These are phyloP conservation scores for Anniella stebbinsi DNA, from an alignment of 2,797 vertebrate species.

Conservation along the genomic window DNA sequence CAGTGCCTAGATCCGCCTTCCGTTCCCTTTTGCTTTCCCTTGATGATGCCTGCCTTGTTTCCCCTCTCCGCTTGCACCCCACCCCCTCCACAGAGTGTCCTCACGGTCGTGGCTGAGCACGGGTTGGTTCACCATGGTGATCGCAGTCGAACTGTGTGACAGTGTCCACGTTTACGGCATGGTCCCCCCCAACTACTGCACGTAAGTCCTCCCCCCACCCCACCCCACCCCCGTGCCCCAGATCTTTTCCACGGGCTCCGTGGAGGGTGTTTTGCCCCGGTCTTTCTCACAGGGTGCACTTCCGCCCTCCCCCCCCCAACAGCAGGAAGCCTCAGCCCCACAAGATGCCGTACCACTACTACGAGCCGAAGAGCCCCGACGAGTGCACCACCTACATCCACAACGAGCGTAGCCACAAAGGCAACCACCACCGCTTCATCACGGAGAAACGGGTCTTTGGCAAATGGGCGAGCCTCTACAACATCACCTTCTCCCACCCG, in stretches of 20 bases:
- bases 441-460: conserved; percentile 97
- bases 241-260: accelerated
- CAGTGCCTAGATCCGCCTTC: too few relatives aligned
- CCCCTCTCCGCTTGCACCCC: background rate
- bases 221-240: accelerated
- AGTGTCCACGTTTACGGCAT: conserved; percentile 95
- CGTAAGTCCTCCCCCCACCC: conserved; percentile 78
- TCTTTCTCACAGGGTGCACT: accelerated
- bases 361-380: conserved; percentile 92
- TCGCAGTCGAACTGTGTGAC: conserved; percentile 93
- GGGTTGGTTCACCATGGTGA: conserved; percentile 99
- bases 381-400: conserved; percentile 94
- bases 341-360: conserved; percentile 96
- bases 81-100: conserved; percentile 82
- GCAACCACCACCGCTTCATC: conserved; percentile 98
- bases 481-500: conserved; percentile 93
- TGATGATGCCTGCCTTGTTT: accelerated
- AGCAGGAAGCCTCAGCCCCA: conserved; percentile 83
- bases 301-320: accelerated
- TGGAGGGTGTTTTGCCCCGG: accelerated
- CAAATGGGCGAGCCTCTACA: conserved; percentile 93
- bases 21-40: background rate
- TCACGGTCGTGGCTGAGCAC: conserved; percentile 98
- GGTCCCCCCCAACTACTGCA: conserved; percentile 93
- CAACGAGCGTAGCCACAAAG: conserved; percentile 89